These are phyloP conservation scores for Apis florea DNA, from an alignment of 1,140 invertebrate species.

Conservation along the genomic window DNA sequence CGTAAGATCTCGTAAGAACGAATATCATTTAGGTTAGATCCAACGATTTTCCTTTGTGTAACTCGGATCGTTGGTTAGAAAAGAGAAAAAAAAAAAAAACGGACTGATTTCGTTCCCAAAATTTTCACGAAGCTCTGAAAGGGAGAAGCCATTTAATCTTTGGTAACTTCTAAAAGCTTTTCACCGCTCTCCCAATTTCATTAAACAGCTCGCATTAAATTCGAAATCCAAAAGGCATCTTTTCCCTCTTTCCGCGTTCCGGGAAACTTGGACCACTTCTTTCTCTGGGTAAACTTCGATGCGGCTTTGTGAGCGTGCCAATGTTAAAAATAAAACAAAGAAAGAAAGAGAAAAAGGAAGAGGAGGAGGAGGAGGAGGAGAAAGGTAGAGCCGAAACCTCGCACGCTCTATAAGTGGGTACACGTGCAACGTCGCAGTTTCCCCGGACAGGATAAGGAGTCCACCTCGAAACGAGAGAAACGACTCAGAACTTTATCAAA, in stretches of 20 bases:
- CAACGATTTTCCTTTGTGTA: not conserved
- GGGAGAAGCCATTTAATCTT: slow-evolving; percentile 26
- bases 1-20: not conserved
- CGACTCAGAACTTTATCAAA: slow-evolving; percentile 66
- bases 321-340: slow-evolving; percentile 3
- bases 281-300: slow-evolving; percentile 48
- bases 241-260: too few relatives aligned
- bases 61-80: not conserved
- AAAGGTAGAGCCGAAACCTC: slow-evolving; percentile 32
- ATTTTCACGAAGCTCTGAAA: not conserved
- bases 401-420: slow-evolving; percentile 51
- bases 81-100: not conserved
- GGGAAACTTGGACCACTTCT: slow-evolving; percentile 5
- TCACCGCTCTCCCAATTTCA: slow-evolving; percentile 14
- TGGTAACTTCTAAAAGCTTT: slow-evolving; percentile 38
- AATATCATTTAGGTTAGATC: too few relatives aligned
- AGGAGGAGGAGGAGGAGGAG: not conserved
- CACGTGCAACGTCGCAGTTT: slow-evolving; percentile 53
- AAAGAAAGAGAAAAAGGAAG: not conserved
- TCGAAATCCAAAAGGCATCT: slow-evolving; percentile 36
- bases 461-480: slow-evolving; percentile 65
- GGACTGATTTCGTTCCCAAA: not conserved
- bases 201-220: slow-evolving; percentile 33
- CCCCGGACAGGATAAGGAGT: slow-evolving; percentile 57
- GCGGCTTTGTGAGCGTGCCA: slow-evolving; percentile 58